phyloP scores from a whole-genome alignment of 2,888 invertebrate genomes.

The Leucoma salicis region DNA sequence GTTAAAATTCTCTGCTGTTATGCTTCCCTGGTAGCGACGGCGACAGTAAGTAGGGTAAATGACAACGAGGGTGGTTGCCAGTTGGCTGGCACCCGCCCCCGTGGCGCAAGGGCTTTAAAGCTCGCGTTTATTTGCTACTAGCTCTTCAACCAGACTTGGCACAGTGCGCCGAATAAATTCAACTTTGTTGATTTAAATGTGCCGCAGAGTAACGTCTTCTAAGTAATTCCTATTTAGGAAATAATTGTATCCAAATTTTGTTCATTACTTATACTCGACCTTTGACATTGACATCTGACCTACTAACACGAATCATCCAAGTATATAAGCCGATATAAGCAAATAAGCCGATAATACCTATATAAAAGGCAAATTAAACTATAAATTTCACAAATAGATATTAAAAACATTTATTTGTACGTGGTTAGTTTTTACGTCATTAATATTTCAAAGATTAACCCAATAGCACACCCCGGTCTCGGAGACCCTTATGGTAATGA shows the following conservation, averaged over 20 bases:
- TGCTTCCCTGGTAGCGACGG: slow-evolving; percentile 70
- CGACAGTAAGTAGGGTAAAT: slow-evolving; percentile 71
- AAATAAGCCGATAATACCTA: slow-evolving; percentile 11
- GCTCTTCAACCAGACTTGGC: slow-evolving; percentile 50
- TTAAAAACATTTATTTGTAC: not conserved
- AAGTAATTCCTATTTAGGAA: too few species aligned
- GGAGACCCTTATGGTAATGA: slow-evolving; percentile 60
- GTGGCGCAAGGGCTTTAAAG: slow-evolving; percentile 44
- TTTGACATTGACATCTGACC: too few species aligned
- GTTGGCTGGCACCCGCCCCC: slow-evolving; percentile 45
- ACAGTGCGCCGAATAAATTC: slow-evolving; percentile 35
- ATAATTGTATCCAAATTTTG: too few species aligned
- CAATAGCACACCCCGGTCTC: slow-evolving; percentile 46
- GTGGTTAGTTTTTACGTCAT: not conserved
- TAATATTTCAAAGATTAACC: slow-evolving; percentile 28
- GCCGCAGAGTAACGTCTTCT: slow-evolving; percentile 28
- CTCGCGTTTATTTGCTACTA: slow-evolving; percentile 45
- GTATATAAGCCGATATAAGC: slow-evolving; percentile 16
- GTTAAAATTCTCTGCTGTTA: slow-evolving; percentile 77
- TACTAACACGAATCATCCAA: slow-evolving; percentile 23
- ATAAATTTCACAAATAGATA: slow-evolving; percentile 2
- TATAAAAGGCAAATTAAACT: slow-evolving; percentile 6
- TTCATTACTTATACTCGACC: too few species aligned
- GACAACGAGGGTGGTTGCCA: slow-evolving; percentile 62
- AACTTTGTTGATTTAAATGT: slow-evolving; percentile 37